Evolutionary conservation across 2,888 invertebrate species (phyloP), one percentile per base, ranked within the genome.

Genomic region (Drosophila buzzatii): DNA sequence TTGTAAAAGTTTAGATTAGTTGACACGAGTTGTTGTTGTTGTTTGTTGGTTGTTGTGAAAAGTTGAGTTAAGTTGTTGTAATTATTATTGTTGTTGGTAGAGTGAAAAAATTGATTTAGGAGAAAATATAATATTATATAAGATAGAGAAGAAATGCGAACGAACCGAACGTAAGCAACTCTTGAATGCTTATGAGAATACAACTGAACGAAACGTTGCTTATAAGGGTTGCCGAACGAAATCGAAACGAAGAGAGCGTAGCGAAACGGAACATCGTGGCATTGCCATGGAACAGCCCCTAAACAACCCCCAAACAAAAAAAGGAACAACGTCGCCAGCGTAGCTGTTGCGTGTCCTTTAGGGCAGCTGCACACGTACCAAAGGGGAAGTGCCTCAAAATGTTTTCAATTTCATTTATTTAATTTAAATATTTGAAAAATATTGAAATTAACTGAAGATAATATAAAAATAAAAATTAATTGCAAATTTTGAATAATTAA

Each of bases 101-200:
- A 86, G 90, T 83, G 87, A 86, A 90, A 89, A 89, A 87, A 88
- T 90, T 90, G 89, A 90, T 91, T 90, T 83, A 91, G 91, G 91
- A 85, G 89, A 91, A 91, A 92, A 87, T 87, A 89, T 85, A 92
- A 92, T 92, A 91, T 92, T 92, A 92, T 92, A 91, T 92, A 93
- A 93, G 93, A 93, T 92, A 93, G 92, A 93, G 92, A 92, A 93
- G 92, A 93, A 93, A 93, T 93, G 93, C 93, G 93, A 93, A 93
- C 93, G 93, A 93, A 93, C 93, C 93, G 93, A 93, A 93, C 92
- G 92, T 92, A 93, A 92, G 92, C 92, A 93, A 93, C 93, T 93
- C 93, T 93, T 93, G 92, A 92, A 93, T 93, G 93, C 92, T 92
- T 93, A 93, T 93, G 93, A 93, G 91, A 91, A 90, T 84, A 39